These are phyloP conservation scores for Neosilurus hyrtlii DNA, from an alignment of 2,797 vertebrate genomes.

Conservation along the genomic window DNA sequence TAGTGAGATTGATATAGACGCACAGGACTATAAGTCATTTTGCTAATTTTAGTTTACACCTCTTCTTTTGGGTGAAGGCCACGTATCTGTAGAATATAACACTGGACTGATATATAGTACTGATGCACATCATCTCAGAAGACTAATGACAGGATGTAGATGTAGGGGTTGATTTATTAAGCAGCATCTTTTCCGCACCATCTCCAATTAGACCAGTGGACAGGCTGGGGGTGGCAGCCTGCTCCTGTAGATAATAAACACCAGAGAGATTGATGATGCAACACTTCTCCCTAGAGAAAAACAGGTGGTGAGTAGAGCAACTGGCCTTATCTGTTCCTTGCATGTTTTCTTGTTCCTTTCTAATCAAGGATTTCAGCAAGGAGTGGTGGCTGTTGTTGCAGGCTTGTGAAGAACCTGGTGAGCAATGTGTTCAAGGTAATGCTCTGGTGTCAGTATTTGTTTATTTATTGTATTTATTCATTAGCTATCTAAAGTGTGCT, in stretches of 20 bases:
- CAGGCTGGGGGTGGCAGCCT: conserved; percentile 51
- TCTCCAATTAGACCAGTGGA: conserved; percentile 68
- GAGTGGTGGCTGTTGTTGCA: conserved; percentile 15
- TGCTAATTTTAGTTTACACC: conserved; percentile 2
- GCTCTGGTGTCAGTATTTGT: not conserved
- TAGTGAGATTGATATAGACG: conserved; percentile 6
- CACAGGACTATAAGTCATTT: not conserved
- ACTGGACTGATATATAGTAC: conserved; percentile 8
- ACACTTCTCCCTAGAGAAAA: conserved; percentile 38
- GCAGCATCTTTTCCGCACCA: conserved; percentile 35
- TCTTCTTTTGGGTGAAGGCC: conserved; percentile 17
- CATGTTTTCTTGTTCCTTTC: not conserved
- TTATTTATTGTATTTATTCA: not conserved
- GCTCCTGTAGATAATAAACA: conserved; percentile 60
- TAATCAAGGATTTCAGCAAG: conserved; percentile 46
- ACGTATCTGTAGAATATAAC: not conserved
- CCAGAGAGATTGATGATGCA: conserved; percentile 64
- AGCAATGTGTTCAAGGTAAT: not conserved
- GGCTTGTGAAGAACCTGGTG: not conserved
- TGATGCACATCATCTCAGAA: conserved; percentile 4
- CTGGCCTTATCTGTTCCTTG: conserved; percentile 9
- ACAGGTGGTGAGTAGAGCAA: conserved; percentile 5
- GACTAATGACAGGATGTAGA: conserved; percentile 44
- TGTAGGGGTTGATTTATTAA: conserved; percentile 49
- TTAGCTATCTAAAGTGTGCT: not conserved